A percentile compares a stretch with the other conserved stretches of the same genome.
These are phyloP conservation scores for Melanchra persicariae DNA, from an alignment of 2,888 invertebrate species.

Conservation along the genomic window DNA sequence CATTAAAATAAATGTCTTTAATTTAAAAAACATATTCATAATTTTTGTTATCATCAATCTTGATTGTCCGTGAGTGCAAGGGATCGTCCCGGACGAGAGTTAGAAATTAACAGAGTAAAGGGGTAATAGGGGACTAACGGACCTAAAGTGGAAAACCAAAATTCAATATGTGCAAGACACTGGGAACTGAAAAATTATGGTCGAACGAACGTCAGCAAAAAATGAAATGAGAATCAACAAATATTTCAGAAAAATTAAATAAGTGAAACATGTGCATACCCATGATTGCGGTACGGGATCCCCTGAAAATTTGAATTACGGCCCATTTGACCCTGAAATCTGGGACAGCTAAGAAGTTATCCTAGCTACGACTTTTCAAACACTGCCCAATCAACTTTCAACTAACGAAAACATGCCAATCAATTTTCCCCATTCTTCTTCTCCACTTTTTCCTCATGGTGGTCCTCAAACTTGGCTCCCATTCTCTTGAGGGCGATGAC, in stretches of 20 bases:
- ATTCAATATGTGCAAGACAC: background rate
- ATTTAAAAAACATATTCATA: conserved; percentile 4
- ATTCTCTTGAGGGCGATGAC: conserved; percentile 96
- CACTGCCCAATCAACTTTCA: conserved; percentile 39
- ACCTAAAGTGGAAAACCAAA: background rate
- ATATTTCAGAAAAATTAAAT: conserved; percentile 11
- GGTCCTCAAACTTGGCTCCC: conserved; percentile 94
- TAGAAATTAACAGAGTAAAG: background rate
- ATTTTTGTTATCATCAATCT: background rate
- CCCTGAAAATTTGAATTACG: background rate
- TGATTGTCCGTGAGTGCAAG: too few relatives aligned
- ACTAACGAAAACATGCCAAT: conserved; percentile 35
- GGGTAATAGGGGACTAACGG: background rate
- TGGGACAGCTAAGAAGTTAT: background rate
- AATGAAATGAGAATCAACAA: background rate
- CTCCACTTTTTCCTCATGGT: conserved; percentile 69
- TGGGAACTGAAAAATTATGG: too few relatives aligned
- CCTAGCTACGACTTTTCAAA: conserved; percentile 17
- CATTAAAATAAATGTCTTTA: background rate
- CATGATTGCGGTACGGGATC: background rate
- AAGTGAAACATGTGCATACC: background rate
- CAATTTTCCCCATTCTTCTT: conserved; percentile 66
- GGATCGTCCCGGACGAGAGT: background rate
- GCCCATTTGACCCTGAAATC: background rate
- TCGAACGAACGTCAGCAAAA: background rate